Percentiles rank a stretch among this genome's conserved stretches.
Evolutionary conservation across 2,113 vertebrate species (phyloP).

Genomic region (Ariopsis seemanni): DNA sequence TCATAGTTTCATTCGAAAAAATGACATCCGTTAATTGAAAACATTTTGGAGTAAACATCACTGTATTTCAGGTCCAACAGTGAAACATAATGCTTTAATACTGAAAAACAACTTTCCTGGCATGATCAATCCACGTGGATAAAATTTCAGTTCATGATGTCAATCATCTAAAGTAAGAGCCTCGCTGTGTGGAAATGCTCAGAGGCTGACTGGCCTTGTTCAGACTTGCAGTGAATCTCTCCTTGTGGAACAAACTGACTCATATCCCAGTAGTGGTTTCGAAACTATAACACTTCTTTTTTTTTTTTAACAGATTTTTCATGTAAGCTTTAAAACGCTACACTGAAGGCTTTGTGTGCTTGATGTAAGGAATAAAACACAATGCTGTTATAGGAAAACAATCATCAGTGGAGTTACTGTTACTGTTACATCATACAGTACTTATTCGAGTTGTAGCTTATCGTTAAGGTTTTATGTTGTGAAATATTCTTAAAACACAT

Average conservation of each 20-base stretch:
- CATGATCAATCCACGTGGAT: background rate
- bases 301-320: background rate
- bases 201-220: background rate
- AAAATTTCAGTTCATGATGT: background rate
- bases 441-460: background rate
- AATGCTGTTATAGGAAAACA: background rate
- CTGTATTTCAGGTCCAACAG: background rate
- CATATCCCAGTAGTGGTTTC: background rate
- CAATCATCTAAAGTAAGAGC: background rate
- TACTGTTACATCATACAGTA: too few relatives aligned
- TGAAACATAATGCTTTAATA: background rate
- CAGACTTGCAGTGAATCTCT: background rate
- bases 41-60: background rate
- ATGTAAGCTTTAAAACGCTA: background rate
- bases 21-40: background rate
- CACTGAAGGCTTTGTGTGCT: background rate
- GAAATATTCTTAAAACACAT: background rate
- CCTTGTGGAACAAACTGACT: background rate
- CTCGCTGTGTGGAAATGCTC: background rate
- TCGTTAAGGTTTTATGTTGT: background rate
- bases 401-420: background rate
- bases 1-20: background rate
- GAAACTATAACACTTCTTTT: background rate
- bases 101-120: background rate
- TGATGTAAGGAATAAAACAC: background rate